Base-by-base conservation (phyloP, 92 coral and sea anemone genomes). In the Nematostella vectensis region DNA sequence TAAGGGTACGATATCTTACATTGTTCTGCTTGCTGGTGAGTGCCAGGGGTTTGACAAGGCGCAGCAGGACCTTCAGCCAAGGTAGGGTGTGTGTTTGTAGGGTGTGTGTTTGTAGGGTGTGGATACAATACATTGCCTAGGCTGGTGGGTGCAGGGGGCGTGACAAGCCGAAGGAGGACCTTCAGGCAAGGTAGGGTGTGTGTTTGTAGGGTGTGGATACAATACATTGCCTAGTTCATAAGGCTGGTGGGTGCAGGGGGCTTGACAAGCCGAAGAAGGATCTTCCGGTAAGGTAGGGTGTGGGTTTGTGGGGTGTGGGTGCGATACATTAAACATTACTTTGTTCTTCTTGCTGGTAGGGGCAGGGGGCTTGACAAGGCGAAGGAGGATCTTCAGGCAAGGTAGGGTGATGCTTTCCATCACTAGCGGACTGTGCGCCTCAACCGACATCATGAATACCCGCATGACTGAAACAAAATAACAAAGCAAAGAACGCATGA, bases 371-470 rank as follows among this genome's bases (percentile, higher is more conserved):
- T 81, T 85, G 47, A 89, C 82, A 48, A 89, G 94, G 25, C 83
- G 83, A 53, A 83, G 74, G 25, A 89, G 77, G 31, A 89, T 89
- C 91, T 77, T 85, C 52, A 89, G 81, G 61, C 97, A 89, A 17
- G 97, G 94, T 36, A 89, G 53, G 21, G 97, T 89, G 48, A 89
- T 79, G 55, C 87, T 82, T 67, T 85, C 95, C 77, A 89, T 87
- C 27, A 89, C 89, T 27, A 89, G 74, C 1, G 97, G 97, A 36
- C 97, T 89, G 47, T 61, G 85, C 48, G 80, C 83, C 29, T 85
- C 91, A 43, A 89, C 97, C 25, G 95, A 75, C 82, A 89, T 76
- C 77, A 89, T 78, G 67, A 89, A 89, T 22, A 89, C 58, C 29
- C 70, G 86, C 85, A 87, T 85, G 59, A 86, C 97, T 89, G 51